Percentiles rank a stretch among this genome's conserved stretches.
These are phyloP conservation scores for Symphodus melops DNA, from an alignment of 2,113 vertebrate species.

Conservation along the genomic window DNA sequence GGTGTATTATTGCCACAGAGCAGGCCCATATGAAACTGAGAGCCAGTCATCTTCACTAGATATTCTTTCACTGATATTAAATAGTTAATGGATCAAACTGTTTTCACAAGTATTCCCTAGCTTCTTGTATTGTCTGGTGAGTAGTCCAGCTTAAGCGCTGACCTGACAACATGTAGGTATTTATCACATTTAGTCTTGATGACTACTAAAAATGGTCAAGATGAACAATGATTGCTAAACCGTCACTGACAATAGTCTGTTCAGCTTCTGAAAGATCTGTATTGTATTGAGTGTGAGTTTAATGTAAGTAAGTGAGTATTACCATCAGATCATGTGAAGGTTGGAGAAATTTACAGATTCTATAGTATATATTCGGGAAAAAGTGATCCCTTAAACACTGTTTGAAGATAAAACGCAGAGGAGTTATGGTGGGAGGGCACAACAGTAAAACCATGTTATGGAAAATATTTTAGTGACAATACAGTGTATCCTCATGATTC, in stretches of 20 bases:
- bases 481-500: no score
- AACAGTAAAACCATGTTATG: no score
- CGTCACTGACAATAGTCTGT: neutral
- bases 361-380: no score
- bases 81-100: neutral
- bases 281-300: neutral
- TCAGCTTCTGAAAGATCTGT: neutral
- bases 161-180: neutral
- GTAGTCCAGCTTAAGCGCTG: neutral
- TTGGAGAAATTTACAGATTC: no score
- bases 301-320: no score
- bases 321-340: no score
- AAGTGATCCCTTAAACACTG: no score
- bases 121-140: neutral
- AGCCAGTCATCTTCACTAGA: slow-evolving; percentile 22
- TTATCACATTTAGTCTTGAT: neutral
- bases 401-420: no score
- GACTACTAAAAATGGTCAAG: neutral
- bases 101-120: neutral
- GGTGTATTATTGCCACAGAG: slow-evolving; percentile 42
- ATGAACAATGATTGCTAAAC: neutral
- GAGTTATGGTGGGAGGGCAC: no score
- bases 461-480: no score
- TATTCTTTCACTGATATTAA: slow-evolving; percentile 1
- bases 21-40: slow-evolving; percentile 25